Base-by-base conservation (phyloP, 2,113 vertebrate species). In the Ibidorhyncha struthersii region DNA sequence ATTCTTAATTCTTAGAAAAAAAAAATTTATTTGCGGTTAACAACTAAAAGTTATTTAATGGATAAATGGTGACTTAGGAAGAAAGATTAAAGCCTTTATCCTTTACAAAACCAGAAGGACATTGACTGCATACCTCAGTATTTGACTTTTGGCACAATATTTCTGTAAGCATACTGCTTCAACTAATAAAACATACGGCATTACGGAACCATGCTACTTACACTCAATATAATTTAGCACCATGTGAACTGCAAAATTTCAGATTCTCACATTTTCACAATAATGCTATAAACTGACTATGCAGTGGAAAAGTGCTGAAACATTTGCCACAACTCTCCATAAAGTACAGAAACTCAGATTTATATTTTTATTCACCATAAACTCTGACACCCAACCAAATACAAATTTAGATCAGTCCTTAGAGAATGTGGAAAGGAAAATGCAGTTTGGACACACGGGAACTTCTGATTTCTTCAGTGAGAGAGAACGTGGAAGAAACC, bases 1-100 rank as follows among this genome's bases (percentile, higher is more conserved):
- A 91, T 63, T 95, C 47, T 94, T 95, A 93, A 84, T 78, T 96
- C 77, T 85, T 93, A 38, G 45, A 96, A 78, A 89, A 13, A 73
- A 61, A 95, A 25, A n/a, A n/a, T n/a, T n/a, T 71, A 94, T 91
- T 94, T 94, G 72, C 78, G 82, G 49, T 66, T 74, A 73, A 32
- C 40, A 16, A 74, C 70, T 82, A 83, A 93, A 93, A 86, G 87
- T 91, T 96, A 65, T 93, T 85, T 74, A 47, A 73, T 52, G 92
- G 43, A 73, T 94, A 97, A 97, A 93, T 77, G 47, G 27, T 34
- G 97, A 95, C 86, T 84, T 40, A 65, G 45, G 52, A 56, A 85
- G n/a, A 93, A 59, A 79, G 25, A 87, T 91, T 17, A 86, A 90
- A 96, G 80, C 29, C 84, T 97, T 96, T 70, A 25, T 61, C 67